Percentiles rank a stretch among this genome's conserved stretches.
Evolutionary conservation across 1,140 invertebrate genomes (phyloP).

Genomic region (Pantala flavescens): DNA sequence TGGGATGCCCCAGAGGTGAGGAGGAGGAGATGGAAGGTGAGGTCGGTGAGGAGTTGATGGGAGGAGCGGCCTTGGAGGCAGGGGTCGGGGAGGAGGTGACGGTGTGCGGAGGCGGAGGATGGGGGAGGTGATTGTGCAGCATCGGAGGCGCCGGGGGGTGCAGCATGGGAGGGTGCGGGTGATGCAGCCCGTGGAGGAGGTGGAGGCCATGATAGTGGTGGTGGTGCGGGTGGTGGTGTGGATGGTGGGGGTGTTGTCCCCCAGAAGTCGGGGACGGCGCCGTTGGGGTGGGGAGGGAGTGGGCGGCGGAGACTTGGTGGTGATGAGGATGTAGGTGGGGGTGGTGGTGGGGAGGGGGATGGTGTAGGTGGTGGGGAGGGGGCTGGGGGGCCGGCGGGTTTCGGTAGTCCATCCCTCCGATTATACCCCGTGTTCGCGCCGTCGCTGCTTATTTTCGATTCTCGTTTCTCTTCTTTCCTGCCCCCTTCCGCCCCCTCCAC

Average conservation of each 20-base stretch:
- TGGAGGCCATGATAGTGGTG: not conserved
- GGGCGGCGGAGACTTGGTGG: conserved; percentile 24
- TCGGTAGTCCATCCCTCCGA: conserved; percentile 2
- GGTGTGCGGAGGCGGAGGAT: not conserved
- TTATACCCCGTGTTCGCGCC: not conserved
- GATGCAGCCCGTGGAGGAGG: not conserved
- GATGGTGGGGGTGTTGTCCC: not conserved
- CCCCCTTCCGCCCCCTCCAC: not conserved
- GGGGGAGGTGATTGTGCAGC: conserved; percentile 6
- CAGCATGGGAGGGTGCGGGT: not conserved
- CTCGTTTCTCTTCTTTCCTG: conserved; percentile 15
- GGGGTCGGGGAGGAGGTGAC: not conserved
- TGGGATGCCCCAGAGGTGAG: not conserved
- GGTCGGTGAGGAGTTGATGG: not conserved
- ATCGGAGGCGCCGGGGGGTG: not conserved
- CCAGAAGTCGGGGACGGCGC: not conserved
- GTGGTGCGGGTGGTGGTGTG: not conserved
- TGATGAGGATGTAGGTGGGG: not conserved
- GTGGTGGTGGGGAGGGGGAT: not conserved
- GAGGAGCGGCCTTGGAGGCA: conserved; percentile 4
- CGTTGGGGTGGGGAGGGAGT: not conserved
- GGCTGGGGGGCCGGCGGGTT: conserved; percentile 2
- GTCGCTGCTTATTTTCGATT: not conserved
- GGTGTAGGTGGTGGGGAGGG: not conserved
- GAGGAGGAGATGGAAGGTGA: too few relatives aligned